These are phyloP conservation scores for Aphaenogaster ashmeadi DNA, from an alignment of 1,140 invertebrate species.

Conservation along the genomic window DNA sequence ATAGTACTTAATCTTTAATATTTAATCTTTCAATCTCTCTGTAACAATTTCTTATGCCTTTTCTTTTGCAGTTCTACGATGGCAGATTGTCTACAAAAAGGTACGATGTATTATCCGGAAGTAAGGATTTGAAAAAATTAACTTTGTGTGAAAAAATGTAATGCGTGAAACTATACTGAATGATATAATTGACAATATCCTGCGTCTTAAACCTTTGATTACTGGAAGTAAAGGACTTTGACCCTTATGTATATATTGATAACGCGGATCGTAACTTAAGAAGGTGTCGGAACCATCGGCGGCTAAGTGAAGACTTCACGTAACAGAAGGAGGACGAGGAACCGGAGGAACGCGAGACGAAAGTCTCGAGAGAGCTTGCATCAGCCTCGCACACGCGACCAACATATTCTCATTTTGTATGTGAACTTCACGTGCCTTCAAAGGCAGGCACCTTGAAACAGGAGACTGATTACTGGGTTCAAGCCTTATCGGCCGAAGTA, in stretches of 20 bases:
- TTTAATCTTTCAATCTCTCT: background rate
- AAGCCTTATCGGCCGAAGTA: background rate
- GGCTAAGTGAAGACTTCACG: slow-evolving; percentile 21
- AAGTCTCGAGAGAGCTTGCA: slow-evolving; percentile 50
- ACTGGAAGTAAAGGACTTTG: background rate
- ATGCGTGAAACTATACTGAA: background rate
- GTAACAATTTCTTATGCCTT: background rate
- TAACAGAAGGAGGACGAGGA: slow-evolving; percentile 27
- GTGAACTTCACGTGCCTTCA: slow-evolving; percentile 5
- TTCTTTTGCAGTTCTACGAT: background rate
- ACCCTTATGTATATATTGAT: background rate
- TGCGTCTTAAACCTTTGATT: slow-evolving; percentile 9
- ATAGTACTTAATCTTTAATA: background rate
- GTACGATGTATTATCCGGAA: background rate
- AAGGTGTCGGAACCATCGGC: background rate
- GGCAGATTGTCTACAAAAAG: background rate
- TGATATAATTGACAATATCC: background rate
- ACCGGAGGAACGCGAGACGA: slow-evolving; percentile 45
- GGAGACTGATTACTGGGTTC: background rate
- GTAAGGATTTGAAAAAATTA: background rate
- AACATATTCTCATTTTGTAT: background rate
- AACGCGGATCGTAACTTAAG: slow-evolving; percentile 27
- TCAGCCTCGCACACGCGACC: slow-evolving; percentile 29
- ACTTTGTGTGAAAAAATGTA: background rate
- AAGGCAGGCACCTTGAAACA: slow-evolving; percentile 27